A percentile compares a stretch with the other conserved stretches of the same genome.
phyloP scores from a whole-genome alignment of 2,113 vertebrate species.

The Grantiella picta region DNA sequence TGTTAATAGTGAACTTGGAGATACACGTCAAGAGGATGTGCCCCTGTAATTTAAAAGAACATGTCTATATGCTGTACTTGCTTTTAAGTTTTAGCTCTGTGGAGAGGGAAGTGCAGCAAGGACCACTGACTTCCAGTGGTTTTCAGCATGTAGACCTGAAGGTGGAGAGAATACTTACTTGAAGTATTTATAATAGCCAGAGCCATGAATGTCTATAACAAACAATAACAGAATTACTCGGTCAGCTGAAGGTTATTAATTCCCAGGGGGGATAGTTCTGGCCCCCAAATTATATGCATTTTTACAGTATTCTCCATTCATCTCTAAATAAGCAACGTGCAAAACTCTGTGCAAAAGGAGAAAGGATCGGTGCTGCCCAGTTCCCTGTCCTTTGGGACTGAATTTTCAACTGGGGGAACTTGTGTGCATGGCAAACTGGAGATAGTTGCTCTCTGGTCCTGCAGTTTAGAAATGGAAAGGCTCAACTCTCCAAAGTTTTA shows the following conservation, averaged over 20 bases:
- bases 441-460: not conserved
- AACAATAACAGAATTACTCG: not conserved
- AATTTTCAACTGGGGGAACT: not conserved
- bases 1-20: not conserved
- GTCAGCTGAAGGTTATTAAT: not conserved
- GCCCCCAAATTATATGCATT: not conserved
- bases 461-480: not conserved
- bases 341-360: not conserved
- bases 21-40: not conserved
- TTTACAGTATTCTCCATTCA: not conserved
- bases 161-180: not conserved
- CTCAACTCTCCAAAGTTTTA: not conserved
- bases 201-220: not conserved
- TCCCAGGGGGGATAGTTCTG: not conserved
- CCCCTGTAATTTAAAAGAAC: not conserved
- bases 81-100: not conserved
- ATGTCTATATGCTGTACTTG: not conserved
- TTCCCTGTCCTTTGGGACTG: not conserved
- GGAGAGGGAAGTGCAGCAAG: not conserved
- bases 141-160: not conserved
- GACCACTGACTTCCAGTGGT: not conserved
- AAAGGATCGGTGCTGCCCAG: not conserved
- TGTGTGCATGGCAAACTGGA: not conserved
- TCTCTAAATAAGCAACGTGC: not conserved
- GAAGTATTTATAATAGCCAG: not conserved